Evolutionary conservation across 2,797 vertebrate genomes (phyloP).

Genomic region (Avahi laniger): DNA sequence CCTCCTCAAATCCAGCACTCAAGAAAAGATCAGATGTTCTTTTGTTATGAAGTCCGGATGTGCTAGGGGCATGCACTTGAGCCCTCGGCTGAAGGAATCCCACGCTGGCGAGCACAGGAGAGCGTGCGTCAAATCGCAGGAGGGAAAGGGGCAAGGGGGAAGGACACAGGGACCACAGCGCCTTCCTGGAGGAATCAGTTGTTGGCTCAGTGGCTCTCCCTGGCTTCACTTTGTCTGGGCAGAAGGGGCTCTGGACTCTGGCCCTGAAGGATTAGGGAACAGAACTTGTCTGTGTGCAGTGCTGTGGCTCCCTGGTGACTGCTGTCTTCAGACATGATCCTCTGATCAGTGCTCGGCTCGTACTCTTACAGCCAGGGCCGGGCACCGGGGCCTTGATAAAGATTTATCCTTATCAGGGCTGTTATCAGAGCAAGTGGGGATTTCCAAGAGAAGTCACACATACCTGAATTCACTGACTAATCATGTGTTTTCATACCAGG

Average conservation of each 20-base stretch:
- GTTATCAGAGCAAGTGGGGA: neutral
- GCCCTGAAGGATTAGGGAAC: neutral
- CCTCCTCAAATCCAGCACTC: too few relatives aligned
- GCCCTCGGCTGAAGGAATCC: neutral
- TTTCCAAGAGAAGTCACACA: neutral
- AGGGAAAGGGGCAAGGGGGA: accelerated
- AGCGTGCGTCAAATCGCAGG: neutral
- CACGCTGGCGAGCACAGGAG: neutral
- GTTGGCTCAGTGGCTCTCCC: neutral
- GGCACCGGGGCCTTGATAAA: neutral
- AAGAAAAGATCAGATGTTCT: neutral
- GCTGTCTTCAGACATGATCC: neutral
- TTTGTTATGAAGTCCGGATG: neutral
- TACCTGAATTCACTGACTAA: neutral
- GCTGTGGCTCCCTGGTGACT: neutral
- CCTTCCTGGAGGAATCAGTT: neutral
- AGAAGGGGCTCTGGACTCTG: neutral
- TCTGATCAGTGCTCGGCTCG: accelerated
- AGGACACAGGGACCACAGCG: accelerated
- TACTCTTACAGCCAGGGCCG: neutral
- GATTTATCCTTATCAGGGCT: neutral
- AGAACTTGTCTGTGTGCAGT: neutral
- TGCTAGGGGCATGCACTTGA: neutral
- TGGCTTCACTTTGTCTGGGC: neutral
- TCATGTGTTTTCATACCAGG: neutral